Percentiles rank a stretch among this genome's conserved stretches.
Conservation (phyloP, 2,888 invertebrate species). For the Junonia oenone region DNA sequence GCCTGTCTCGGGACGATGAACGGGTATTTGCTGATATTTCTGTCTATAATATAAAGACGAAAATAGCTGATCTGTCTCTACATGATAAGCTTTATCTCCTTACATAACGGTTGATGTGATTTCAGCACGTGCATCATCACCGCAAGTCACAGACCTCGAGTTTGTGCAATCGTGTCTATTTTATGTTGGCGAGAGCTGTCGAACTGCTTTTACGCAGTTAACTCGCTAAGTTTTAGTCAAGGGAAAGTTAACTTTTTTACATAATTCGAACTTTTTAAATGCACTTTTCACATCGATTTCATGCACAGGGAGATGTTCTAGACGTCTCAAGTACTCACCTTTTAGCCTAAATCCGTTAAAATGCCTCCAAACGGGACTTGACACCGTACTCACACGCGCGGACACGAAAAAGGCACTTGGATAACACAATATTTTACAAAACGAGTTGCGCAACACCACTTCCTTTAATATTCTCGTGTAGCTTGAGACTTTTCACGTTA, state of each 20-base stretch:
- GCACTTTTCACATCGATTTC: not conserved
- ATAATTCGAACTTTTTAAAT: not conserved
- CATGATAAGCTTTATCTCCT: conserved; percentile 55
- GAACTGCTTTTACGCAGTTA: conserved; percentile 33
- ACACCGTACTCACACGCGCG: conserved; percentile 66
- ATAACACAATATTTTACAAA: conserved; percentile 63
- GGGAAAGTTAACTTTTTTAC: conserved; percentile 18
- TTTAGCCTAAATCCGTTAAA: conserved; percentile 56
- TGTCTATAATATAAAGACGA: conserved; percentile 26
- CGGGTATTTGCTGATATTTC: not conserved
- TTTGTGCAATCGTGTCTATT: conserved; percentile 4
- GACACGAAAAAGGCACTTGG: conserved; percentile 65
- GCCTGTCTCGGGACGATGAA: not conserved
- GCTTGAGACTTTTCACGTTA: conserved; percentile 62
- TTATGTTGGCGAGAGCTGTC: conserved; percentile 14
- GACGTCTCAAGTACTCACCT: conserved; percentile 48
- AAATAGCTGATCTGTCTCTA: conserved; percentile 43
- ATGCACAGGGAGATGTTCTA: not conserved
- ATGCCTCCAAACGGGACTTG: conserved; percentile 63
- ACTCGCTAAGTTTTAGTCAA: conserved; percentile 20
- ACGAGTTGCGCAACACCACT: conserved; percentile 61
- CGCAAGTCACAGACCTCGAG: conserved; percentile 29
- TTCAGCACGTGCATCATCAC: conserved; percentile 46
- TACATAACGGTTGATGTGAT: conserved; percentile 45
- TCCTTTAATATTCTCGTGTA: conserved; percentile 55